Conservation (phyloP, 1,140 invertebrate species). For the Riptortus pedestris region DNA sequence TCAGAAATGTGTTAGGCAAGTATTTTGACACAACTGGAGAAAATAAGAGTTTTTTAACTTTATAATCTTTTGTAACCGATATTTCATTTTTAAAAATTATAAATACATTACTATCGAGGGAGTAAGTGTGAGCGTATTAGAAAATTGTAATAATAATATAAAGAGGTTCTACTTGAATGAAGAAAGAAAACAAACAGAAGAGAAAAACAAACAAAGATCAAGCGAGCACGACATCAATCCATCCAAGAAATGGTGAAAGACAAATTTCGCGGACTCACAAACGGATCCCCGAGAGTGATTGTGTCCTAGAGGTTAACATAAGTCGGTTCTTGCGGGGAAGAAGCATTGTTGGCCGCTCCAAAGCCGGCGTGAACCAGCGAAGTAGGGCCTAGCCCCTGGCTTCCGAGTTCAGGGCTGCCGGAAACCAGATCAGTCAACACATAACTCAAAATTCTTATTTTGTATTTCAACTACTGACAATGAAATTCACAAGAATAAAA, state of each 20-base stretch:
- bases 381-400: constrained; percentile 28
- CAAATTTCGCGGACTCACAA: constrained; percentile 32
- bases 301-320: constrained; percentile 78
- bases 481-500: not conserved
- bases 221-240: constrained; percentile 22
- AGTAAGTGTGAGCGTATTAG: too few relatives aligned
- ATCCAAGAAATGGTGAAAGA: constrained; percentile 25
- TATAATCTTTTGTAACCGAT: too few relatives aligned
- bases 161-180: constrained; percentile 9
- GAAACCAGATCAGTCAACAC: constrained; percentile 31
- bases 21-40: too few relatives aligned
- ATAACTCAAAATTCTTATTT: not conserved
- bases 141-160: too few relatives aligned
- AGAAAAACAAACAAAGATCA: constrained; percentile 24
- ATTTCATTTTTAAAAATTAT: too few relatives aligned
- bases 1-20: too few relatives aligned
- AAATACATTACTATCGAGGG: too few relatives aligned
- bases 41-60: too few relatives aligned
- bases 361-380: constrained; percentile 37
- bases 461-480: not conserved
- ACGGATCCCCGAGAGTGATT: constrained; percentile 25
- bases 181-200: constrained; percentile 5
- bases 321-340: constrained; percentile 78
- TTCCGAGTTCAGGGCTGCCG: constrained; percentile 30
- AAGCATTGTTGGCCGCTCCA: constrained; percentile 43